Conservation (phyloP, 2,113 vertebrate species). For the Prolemur simus region DNA sequence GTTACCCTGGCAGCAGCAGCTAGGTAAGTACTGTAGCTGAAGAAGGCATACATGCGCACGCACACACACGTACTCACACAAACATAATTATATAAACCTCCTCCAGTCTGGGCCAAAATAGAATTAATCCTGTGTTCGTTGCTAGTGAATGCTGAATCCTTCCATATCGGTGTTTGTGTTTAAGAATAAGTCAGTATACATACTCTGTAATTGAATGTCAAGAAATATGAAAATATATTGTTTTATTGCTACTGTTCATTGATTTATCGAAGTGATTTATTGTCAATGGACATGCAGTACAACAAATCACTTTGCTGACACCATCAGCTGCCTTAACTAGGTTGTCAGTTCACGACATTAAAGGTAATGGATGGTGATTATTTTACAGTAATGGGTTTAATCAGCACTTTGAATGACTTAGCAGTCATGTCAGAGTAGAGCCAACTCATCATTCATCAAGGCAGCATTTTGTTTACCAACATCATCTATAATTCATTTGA, state of each 20-base stretch:
- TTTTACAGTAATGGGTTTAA: slow-evolving; percentile 90
- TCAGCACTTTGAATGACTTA: slow-evolving; percentile 89
- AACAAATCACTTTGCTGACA: slow-evolving; percentile 89
- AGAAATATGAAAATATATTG: slow-evolving; percentile 89
- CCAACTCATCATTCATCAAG: slow-evolving; percentile 86
- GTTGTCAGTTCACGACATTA: slow-evolving; percentile 89
- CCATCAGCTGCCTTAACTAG: slow-evolving; percentile 90
- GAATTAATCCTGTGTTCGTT: slow-evolving; percentile 65
- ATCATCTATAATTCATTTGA: slow-evolving; percentile 89
- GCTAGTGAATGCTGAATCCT: slow-evolving; percentile 71
- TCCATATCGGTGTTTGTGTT: slow-evolving; percentile 77
- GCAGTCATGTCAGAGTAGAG: slow-evolving; percentile 84
- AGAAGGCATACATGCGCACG: not conserved
- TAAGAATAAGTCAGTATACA: slow-evolving; percentile 85
- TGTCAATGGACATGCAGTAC: slow-evolving; percentile 80
- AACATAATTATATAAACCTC: not conserved
- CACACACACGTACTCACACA: not conserved
- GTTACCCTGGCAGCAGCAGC: not conserved
- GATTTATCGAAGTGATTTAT: slow-evolving; percentile 90
- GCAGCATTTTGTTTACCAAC: slow-evolving; percentile 86
- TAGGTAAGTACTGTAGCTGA: not conserved
- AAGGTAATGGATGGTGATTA: slow-evolving; percentile 90
- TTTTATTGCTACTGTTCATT: slow-evolving; percentile 89
- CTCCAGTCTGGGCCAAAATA: slow-evolving; percentile 44
- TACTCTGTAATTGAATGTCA: slow-evolving; percentile 88